Percentiles rank a stretch among this genome's conserved stretches.
Evolutionary conservation across 2,888 invertebrate genomes (phyloP).

Genomic region (Parasteatoda lunata): DNA sequence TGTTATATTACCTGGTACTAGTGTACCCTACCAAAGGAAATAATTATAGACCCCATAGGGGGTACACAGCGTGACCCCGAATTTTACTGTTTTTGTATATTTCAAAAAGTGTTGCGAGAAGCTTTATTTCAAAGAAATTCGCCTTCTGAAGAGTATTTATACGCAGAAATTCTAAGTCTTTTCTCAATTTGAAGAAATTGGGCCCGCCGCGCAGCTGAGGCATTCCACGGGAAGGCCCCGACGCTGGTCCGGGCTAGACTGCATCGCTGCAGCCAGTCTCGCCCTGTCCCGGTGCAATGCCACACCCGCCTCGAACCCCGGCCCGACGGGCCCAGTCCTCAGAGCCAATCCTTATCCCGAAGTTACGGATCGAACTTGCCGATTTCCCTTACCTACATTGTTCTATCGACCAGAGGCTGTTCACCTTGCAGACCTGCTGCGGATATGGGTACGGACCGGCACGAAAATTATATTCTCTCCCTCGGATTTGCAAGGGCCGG

Average conservation of each 20-base stretch:
- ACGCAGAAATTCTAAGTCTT: too few species aligned
- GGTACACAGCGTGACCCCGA: too few species aligned
- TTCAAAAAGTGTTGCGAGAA: too few species aligned
- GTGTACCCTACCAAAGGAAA: too few species aligned
- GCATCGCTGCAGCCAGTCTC: conserved; percentile 64
- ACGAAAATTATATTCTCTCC: conserved; percentile 61
- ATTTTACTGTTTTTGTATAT: too few species aligned
- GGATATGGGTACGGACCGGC: conserved; percentile 77
- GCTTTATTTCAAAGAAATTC: too few species aligned
- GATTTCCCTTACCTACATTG: conserved; percentile 82
- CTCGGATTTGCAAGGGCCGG: conserved; percentile 71
- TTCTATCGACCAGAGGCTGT: conserved; percentile 81
- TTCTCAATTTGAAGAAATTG: too few species aligned
- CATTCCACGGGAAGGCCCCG: conserved; percentile 72
- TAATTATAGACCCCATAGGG: too few species aligned
- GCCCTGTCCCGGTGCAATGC: conserved; percentile 72
- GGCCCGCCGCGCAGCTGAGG: conserved; percentile 72
- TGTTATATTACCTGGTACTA: too few species aligned
- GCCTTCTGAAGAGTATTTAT: too few species aligned
- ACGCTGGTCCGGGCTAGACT: conserved; percentile 71
- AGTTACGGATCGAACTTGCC: conserved; percentile 79
- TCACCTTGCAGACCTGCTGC: conserved; percentile 85
- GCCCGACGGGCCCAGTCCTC: conserved; percentile 80
- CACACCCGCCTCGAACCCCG: conserved; percentile 76
- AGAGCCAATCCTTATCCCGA: conserved; percentile 84